Evolutionary conservation across 2,888 invertebrate genomes (phyloP), one percentile per base, ranked within the genome.

Genomic region (Aplocera efformata): DNA sequence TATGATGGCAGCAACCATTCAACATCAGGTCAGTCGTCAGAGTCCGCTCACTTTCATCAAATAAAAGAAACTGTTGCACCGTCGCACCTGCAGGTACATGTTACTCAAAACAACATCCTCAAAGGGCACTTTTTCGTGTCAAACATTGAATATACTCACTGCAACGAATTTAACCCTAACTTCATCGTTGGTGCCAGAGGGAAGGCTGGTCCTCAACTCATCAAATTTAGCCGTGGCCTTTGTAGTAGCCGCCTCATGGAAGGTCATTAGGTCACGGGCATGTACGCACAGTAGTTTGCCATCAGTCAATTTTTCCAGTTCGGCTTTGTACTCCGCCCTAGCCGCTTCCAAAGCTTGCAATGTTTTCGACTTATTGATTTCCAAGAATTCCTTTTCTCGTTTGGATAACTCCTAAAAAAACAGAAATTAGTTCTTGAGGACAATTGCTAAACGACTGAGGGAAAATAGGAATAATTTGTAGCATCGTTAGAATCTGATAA

Each of bases 101-200:
- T n/a, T n/a, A n/a, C n/a, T n/a, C n/a, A 21, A 20, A 7, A 8
- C 2, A 25, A 39, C 30, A 33, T 35, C 8, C 7, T 17, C 8
- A 3, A 46, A 44, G n/a, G n/a, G n/a, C n/a, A n/a, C 30, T 34
- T 41, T 5, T 28, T 28, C 24, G 42, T 46, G 5, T 50, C 54
- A 5, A 22, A 22, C 22, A 7, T 5, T n/a, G 6, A 22, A 7
- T 20, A 8, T 13, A 20, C 20, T 4, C 8, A 35, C 38, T 22
- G 26, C 8, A 9, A 38, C 8, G 6, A 32, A 38, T 7, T 8
- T 8, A 2, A 10, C n/a, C 11, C 28, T 11, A n/a, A 22, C 36
- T 7, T 29, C n/a, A 9, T 36, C 36, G 7, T 6, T 3, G 3
- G 21, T 35, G 10, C 35, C 26, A 3, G 26, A 3, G 0, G 8